phyloP scores from a whole-genome alignment of 2,113 vertebrate genomes.

The Catharus fuscescens region DNA sequence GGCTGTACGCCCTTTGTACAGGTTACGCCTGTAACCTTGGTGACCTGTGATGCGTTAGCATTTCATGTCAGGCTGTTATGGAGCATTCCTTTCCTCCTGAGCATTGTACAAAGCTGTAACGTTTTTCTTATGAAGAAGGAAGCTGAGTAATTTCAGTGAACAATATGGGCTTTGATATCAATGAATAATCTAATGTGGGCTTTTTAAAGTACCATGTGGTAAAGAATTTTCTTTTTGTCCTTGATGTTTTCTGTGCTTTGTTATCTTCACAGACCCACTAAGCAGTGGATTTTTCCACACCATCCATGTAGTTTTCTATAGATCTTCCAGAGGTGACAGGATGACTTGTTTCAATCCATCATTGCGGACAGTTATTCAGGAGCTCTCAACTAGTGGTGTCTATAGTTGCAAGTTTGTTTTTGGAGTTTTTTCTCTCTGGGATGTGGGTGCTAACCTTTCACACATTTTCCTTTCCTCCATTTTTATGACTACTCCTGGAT shows the following conservation, averaged over 20 bases:
- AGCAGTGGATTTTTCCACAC: not conserved
- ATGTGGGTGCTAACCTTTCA: not conserved
- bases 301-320: not conserved
- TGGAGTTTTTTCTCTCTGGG: not conserved
- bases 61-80: not conserved
- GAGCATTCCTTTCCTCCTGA: not conserved
- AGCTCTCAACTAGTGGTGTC: not conserved
- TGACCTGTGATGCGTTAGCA: not conserved
- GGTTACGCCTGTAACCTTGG: not conserved
- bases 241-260: not conserved
- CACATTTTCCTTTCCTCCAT: not conserved
- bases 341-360: not conserved
- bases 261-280: not conserved
- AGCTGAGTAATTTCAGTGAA: not conserved
- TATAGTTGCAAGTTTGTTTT: not conserved
- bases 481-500: not conserved
- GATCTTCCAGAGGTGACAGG: not conserved
- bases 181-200: not conserved
- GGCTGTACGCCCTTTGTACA: not conserved
- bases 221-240: not conserved
- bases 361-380: not conserved
- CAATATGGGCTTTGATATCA: not conserved
- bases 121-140: not conserved
- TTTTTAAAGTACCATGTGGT: not conserved
- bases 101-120: not conserved